Evolutionary conservation across 2,113 vertebrate genomes (phyloP).

Genomic region (Prunella fulvescens): DNA sequence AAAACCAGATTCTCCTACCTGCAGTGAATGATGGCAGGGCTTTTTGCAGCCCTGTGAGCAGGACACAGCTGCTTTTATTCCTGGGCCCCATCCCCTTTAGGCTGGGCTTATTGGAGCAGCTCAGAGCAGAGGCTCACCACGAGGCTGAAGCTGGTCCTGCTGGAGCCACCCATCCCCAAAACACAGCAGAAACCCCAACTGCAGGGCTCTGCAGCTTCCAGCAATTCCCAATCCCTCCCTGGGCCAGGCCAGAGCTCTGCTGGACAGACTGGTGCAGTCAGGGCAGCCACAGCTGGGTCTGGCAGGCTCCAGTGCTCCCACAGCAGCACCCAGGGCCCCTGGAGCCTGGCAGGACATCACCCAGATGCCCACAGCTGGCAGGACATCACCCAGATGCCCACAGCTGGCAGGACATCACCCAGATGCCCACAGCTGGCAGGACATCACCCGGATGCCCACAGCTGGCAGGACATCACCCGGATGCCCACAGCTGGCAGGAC

Average conservation of each 20-base stretch:
- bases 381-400: neutral
- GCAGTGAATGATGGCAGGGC: neutral
- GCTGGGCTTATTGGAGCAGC: neutral
- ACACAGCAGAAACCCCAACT: neutral
- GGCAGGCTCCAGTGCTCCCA: neutral
- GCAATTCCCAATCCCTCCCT: rapidly evolving
- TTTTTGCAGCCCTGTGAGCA: neutral
- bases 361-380: neutral
- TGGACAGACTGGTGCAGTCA: neutral
- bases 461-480: neutral
- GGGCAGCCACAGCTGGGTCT: neutral
- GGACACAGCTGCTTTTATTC: neutral
- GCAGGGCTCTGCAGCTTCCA: neutral
- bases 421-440: neutral
- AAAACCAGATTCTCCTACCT: neutral
- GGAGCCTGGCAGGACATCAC: neutral
- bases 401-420: neutral
- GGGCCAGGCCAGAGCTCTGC: neutral
- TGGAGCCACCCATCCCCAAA: neutral
- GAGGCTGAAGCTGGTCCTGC: neutral
- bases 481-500: neutral
- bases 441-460: neutral
- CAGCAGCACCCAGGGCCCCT: neutral
- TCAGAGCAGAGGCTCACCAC: neutral
- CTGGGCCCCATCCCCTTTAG: neutral